Percentiles rank a stretch among this genome's conserved stretches.
Conservation (phyloP, 2,797 vertebrate species). For the Stomatorhinus walkeri region DNA sequence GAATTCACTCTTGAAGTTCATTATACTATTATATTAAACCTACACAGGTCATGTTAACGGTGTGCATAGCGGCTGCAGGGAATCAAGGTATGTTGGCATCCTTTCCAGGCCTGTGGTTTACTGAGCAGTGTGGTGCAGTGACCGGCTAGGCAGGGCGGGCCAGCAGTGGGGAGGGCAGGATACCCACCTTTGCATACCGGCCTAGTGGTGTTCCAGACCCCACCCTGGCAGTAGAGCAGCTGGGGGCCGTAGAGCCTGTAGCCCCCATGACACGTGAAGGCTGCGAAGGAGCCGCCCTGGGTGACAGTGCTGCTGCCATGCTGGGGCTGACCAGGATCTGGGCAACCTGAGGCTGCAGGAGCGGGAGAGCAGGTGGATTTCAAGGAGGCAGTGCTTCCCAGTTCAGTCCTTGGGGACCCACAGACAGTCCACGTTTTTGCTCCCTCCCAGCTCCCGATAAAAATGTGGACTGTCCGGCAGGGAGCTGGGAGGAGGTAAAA, state of each 20-base stretch:
- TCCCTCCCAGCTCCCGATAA: not conserved
- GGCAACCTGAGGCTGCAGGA: slow-evolving; percentile 50
- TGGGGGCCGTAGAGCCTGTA: slow-evolving; percentile 51
- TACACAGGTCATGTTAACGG: not conserved
- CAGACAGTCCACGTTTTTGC: not conserved
- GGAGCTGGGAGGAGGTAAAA: not conserved
- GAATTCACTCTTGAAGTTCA: not conserved
- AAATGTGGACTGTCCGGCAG: not conserved
- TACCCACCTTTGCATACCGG: slow-evolving; percentile 58
- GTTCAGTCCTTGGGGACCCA: not conserved
- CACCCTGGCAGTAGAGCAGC: slow-evolving; percentile 56
- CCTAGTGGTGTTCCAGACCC: slow-evolving; percentile 52
- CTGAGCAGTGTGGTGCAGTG: not conserved
- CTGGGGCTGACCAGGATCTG: slow-evolving; percentile 34
- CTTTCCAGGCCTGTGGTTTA: not conserved
- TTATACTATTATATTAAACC: not conserved
- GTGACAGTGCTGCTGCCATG: slow-evolving; percentile 47
- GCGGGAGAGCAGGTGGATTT: not conserved
- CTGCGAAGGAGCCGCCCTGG: slow-evolving; percentile 45
- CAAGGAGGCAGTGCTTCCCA: not conserved
- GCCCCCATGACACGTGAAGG: slow-evolving; percentile 51
- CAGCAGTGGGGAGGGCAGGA: not conserved
- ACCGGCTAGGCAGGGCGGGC: not conserved
- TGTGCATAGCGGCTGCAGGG: not conserved
- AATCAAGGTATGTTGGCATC: not conserved